Conservation (phyloP, 2,113 vertebrate species). For the Corydoras maculifer region DNA sequence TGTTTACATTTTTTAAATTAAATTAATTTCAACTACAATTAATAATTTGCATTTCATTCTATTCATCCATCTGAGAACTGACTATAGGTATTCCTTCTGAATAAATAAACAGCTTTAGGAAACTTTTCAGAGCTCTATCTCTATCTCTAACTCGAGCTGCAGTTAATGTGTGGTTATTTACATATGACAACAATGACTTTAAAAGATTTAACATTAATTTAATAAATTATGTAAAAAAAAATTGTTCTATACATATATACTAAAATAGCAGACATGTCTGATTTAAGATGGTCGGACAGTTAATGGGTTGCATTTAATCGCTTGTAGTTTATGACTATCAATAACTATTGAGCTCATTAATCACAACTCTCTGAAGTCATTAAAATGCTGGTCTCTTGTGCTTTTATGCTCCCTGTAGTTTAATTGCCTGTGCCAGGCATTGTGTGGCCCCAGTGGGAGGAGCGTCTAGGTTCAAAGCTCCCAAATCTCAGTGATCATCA, state of each 20-base stretch:
- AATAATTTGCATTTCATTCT: no score
- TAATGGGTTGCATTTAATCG: conserved; percentile 38
- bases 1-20: no score
- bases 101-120: no score
- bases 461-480: conserved; percentile 27
- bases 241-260: conserved; percentile 13
- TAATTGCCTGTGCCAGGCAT: conserved; percentile 37
- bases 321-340: conserved; percentile 43
- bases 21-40: no score
- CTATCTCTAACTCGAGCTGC: no score
- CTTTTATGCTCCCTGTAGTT: conserved; percentile 39
- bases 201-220: no score
- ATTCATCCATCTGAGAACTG: no score
- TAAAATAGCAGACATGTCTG: conserved; percentile 16
- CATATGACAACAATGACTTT: no score
- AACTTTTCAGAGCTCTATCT: no score
- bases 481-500: conserved; percentile 29
- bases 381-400: conserved; percentile 33
- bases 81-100: no score
- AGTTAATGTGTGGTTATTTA: no score
- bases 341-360: conserved; percentile 39
- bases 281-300: conserved; percentile 28
- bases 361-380: conserved; percentile 37
- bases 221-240: no score
- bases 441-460: conserved; percentile 23